Conservation (phyloP, 2,797 vertebrate genomes). For the Chaetophractus vellerosus region DNA sequence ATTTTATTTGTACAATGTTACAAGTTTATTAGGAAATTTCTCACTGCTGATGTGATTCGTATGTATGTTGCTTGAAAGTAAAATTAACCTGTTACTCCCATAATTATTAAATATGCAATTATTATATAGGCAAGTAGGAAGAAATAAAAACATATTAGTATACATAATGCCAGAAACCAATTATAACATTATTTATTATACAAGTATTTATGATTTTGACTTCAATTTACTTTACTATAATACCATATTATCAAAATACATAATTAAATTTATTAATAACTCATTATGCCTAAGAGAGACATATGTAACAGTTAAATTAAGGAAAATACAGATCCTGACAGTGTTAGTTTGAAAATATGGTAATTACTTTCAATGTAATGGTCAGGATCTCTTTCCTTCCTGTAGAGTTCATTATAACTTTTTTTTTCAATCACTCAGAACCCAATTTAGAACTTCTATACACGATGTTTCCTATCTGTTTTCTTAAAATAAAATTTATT, state of each 20-base stretch:
- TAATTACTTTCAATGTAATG: background rate
- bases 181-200: conserved; percentile 67
- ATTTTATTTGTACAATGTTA: conserved; percentile 50
- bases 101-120: conserved; percentile 73
- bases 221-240: conserved; percentile 51
- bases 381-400: background rate
- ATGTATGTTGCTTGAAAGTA: conserved; percentile 50
- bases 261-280: conserved; percentile 66
- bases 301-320: conserved; percentile 31
- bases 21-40: conserved; percentile 48
- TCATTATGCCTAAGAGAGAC: background rate
- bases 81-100: conserved; percentile 65
- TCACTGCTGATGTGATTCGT: conserved; percentile 58
- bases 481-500: too few relatives aligned
- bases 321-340: conserved; percentile 26
- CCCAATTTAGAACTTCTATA: background rate
- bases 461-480: background rate
- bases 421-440: background rate
- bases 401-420: background rate
- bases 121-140: conserved; percentile 42
- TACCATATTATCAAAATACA: conserved; percentile 41
- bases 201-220: conserved; percentile 65
- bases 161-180: conserved; percentile 61
- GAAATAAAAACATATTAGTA: conserved; percentile 43
- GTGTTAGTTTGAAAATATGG: background rate